Conservation (phyloP, 2,888 invertebrate genomes). For the Pseudeuparius sepicola region DNA sequence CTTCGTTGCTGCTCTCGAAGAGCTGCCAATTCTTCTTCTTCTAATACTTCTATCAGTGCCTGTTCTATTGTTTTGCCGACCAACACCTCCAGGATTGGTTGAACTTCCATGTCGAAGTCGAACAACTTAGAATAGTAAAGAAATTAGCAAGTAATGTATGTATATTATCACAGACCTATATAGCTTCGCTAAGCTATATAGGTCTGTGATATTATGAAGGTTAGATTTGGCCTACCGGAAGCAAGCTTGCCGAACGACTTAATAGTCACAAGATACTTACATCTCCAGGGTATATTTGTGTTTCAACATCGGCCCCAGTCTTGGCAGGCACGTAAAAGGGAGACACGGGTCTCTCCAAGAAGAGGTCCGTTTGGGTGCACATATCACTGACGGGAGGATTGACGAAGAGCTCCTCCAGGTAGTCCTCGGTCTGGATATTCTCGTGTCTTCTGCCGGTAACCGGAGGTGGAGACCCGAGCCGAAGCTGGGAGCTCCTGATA, state of each 20-base stretch:
- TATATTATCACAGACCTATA: too few relatives aligned
- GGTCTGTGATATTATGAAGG: too few relatives aligned
- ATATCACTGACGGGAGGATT: conserved; percentile 67
- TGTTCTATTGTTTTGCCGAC: conserved; percentile 87
- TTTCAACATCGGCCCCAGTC: conserved; percentile 59
- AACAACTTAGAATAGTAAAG: conserved; percentile 50
- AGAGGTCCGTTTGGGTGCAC: conserved; percentile 72
- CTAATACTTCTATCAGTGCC: conserved; percentile 78
- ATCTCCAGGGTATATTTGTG: conserved; percentile 86
- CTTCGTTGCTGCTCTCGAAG: conserved; percentile 69
- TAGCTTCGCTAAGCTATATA: too few relatives aligned
- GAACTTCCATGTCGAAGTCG: conserved; percentile 86
- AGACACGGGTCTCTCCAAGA: conserved; percentile 71
- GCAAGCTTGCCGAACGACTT: too few relatives aligned
- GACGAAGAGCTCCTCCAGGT: conserved; percentile 74
- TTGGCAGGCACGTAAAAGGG: conserved; percentile 71
- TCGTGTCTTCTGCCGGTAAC: conserved; percentile 77
- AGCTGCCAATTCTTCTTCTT: conserved; percentile 83
- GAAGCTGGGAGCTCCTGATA: conserved; percentile 40
- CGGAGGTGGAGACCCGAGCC: conserved; percentile 64
- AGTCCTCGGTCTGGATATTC: conserved; percentile 81
- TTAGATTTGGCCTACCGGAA: too few relatives aligned
- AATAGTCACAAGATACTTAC: too few relatives aligned
- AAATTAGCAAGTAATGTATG: too few relatives aligned
- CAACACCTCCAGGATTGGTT: conserved; percentile 79